Conservation (phyloP, 2,797 vertebrate genomes). For the Chrysocyon brachyurus region DNA sequence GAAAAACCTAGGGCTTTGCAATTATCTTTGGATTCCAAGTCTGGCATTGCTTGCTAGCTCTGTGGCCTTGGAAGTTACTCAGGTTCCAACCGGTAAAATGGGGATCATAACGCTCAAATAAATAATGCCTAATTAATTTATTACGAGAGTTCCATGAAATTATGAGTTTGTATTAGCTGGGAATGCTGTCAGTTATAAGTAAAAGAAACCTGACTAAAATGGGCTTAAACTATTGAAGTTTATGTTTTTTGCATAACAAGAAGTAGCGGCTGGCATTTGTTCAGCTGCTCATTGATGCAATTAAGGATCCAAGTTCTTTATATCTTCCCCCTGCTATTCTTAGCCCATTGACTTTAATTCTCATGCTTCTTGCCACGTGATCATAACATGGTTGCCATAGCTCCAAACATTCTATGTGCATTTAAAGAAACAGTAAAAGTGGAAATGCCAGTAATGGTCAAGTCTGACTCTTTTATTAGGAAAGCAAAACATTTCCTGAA, state of each 20-base stretch:
- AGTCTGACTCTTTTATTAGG: neutral
- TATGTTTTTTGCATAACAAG: neutral
- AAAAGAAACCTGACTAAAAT: neutral
- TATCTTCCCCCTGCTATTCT: neutral
- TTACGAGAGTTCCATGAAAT: neutral
- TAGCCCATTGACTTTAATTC: neutral
- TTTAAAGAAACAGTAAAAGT: neutral
- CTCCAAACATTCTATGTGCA: slow-evolving; percentile 1
- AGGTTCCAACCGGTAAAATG: neutral
- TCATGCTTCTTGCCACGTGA: neutral
- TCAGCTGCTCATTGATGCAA: neutral
- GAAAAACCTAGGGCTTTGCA: neutral
- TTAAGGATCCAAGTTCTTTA: neutral
- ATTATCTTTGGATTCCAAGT: neutral
- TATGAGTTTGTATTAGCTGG: neutral
- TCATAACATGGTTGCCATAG: neutral
- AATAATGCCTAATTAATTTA: neutral
- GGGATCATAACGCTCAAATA: neutral
- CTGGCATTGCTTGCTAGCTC: neutral
- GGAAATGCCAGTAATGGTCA: neutral
- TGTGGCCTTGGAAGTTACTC: neutral
- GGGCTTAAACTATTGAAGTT: neutral
- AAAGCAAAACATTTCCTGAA: neutral
- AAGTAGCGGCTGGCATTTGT: neutral
- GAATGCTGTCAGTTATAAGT: neutral